These are phyloP conservation scores for Podocnemis expansa DNA, from an alignment of 2,113 vertebrate genomes.

Conservation along the genomic window DNA sequence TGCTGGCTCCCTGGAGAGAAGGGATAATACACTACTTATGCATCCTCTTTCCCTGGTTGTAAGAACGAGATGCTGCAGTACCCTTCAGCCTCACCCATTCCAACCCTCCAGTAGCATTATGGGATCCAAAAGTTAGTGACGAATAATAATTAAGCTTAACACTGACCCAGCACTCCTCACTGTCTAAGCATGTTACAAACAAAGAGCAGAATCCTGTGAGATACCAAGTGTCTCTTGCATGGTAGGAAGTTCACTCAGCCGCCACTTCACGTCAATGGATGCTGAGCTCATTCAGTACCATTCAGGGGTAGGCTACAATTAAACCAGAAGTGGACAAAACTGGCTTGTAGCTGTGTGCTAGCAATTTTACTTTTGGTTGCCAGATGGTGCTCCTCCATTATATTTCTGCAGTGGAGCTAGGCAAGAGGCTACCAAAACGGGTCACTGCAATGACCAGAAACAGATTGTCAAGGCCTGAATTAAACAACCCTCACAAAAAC, in stretches of 20 bases:
- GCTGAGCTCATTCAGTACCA: too few relatives aligned
- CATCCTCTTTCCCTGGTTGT: neutral
- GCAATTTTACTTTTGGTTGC: too few relatives aligned
- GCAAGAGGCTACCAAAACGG: too few relatives aligned
- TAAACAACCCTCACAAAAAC: accelerated
- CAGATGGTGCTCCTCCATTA: too few relatives aligned
- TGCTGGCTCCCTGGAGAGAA: constrained; percentile 27
- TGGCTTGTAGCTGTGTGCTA: too few relatives aligned
- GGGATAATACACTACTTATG: neutral
- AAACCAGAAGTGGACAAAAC: too few relatives aligned
- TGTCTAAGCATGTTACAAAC: neutral
- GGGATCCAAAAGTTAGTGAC: neutral
- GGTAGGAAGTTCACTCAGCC: neutral
- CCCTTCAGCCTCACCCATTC: neutral
- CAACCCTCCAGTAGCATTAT: neutral
- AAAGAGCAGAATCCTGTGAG: neutral
- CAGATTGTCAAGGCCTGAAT: too few relatives aligned
- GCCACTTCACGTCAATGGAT: accelerated
- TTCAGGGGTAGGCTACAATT: accelerated
- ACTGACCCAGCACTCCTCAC: neutral
- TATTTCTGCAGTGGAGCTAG: too few relatives aligned
- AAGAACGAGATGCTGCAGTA: neutral
- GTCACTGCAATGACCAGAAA: too few relatives aligned
- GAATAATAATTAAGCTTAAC: neutral
- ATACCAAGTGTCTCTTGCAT: neutral